These are phyloP conservation scores for Lottia scabra DNA, from an alignment of 2,888 invertebrate genomes.

Conservation along the genomic window DNA sequence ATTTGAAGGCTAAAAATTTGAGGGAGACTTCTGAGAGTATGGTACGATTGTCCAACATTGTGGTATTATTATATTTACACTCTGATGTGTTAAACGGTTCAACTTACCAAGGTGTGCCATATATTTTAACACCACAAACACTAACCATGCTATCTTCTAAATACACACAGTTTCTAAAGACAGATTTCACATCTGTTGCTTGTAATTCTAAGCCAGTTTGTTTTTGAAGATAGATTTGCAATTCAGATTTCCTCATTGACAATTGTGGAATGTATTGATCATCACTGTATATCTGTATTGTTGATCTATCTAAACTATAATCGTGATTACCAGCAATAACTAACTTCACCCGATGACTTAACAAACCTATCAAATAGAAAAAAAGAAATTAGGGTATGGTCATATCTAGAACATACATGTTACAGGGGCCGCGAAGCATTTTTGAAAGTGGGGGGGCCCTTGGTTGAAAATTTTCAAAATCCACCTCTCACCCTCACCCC, in stretches of 20 bases:
- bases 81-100: background rate
- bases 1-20: too few relatives aligned
- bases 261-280: too few relatives aligned
- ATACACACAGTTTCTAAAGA: conserved; percentile 81
- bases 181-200: conserved; percentile 54
- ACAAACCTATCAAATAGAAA: conserved; percentile 72
- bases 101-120: conserved; percentile 82
- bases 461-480: too few relatives aligned
- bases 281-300: too few relatives aligned
- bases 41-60: too few relatives aligned
- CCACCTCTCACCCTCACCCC: too few relatives aligned
- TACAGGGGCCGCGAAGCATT: too few relatives aligned
- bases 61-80: too few relatives aligned
- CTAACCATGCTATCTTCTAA: conserved; percentile 78
- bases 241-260: background rate
- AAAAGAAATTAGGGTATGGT: background rate
- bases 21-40: too few relatives aligned
- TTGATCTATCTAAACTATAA: conserved; percentile 78
- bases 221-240: conserved; percentile 34
- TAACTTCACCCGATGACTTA: conserved; percentile 83
- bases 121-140: conserved; percentile 81
- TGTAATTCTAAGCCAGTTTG: background rate
- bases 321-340: conserved; percentile 89
- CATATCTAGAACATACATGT: too few relatives aligned
- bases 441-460: too few relatives aligned